Conservation (phyloP, 2,113 vertebrate species). For the Bujurquina vittata region DNA sequence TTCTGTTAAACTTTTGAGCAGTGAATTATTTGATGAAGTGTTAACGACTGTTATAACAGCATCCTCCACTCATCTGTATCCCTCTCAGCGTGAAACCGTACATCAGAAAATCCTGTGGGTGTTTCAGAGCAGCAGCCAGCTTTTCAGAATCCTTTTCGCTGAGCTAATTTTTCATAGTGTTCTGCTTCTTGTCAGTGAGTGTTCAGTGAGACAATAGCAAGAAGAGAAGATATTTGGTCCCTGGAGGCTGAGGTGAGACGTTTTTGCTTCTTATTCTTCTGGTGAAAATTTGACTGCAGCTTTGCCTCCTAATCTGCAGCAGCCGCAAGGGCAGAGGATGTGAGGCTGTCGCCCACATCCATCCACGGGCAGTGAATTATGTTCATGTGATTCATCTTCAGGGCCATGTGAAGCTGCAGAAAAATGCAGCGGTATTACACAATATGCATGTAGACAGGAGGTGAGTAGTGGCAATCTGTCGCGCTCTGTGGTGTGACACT, state of each 20-base stretch:
- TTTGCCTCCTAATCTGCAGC: neutral
- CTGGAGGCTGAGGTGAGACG: neutral
- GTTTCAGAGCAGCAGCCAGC: constrained; percentile 14
- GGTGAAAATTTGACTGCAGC: neutral
- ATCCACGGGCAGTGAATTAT: neutral
- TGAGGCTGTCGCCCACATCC: constrained; percentile 7
- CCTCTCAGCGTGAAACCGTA: neutral
- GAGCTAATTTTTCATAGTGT: constrained; percentile 1
- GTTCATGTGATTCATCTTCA: neutral
- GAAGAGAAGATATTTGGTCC: neutral
- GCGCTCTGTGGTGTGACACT: neutral
- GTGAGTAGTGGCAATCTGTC: neutral
- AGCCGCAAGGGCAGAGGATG: neutral
- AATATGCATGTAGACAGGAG: neutral
- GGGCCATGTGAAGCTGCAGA: neutral
- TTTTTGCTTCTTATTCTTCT: neutral
- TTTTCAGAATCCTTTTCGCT: constrained; percentile 14
- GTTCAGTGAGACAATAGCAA: neutral
- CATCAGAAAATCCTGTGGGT: constrained; percentile 6
- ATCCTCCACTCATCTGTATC: neutral
- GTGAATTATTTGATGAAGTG: neutral
- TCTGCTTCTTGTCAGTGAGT: neutral
- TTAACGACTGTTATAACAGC: neutral
- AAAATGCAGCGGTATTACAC: neutral
- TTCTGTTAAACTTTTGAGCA: neutral